These are phyloP conservation scores for Neolamprologus tretocephalus DNA, from an alignment of 2,113 vertebrate genomes.

Conservation along the genomic window DNA sequence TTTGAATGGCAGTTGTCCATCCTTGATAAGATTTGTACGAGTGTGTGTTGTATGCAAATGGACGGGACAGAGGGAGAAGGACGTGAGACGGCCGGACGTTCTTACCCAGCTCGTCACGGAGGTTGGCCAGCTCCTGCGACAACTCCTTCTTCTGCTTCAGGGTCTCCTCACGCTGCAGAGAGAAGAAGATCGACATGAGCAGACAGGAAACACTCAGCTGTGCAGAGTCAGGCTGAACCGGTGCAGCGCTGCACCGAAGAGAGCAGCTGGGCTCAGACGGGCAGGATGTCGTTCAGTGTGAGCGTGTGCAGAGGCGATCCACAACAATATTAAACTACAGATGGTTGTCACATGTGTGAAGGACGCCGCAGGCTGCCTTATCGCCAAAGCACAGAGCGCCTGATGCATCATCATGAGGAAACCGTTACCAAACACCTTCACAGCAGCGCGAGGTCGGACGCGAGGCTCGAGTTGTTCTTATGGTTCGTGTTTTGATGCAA, in stretches of 20 bases:
- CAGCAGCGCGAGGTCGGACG: rapidly evolving
- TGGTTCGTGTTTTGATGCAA: not conserved
- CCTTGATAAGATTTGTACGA: not conserved
- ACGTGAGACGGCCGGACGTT: rapidly evolving
- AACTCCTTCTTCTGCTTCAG: conserved; percentile 76
- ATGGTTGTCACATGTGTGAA: rapidly evolving
- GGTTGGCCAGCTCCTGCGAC: conserved; percentile 74
- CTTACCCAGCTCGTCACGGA: conserved; percentile 83
- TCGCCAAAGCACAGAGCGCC: not conserved
- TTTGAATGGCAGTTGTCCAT: not conserved
- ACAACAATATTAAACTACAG: not conserved
- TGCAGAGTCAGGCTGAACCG: rapidly evolving
- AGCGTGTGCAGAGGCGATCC: not conserved
- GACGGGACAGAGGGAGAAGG: not conserved
- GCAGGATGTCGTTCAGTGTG: rapidly evolving
- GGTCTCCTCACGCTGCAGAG: conserved; percentile 74
- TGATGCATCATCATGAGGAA: not conserved
- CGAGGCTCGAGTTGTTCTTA: rapidly evolving
- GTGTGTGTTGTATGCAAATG: not conserved
- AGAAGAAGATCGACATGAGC: not conserved
- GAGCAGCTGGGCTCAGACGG: not conserved
- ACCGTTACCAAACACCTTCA: rapidly evolving
- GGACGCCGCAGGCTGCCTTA: not conserved
- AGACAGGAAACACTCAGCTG: not conserved
- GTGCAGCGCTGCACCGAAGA: not conserved